Percentiles rank a stretch among this genome's conserved stretches.
phyloP scores from a whole-genome alignment of 2,113 vertebrate genomes.

The Myrmecophaga tridactyla region DNA sequence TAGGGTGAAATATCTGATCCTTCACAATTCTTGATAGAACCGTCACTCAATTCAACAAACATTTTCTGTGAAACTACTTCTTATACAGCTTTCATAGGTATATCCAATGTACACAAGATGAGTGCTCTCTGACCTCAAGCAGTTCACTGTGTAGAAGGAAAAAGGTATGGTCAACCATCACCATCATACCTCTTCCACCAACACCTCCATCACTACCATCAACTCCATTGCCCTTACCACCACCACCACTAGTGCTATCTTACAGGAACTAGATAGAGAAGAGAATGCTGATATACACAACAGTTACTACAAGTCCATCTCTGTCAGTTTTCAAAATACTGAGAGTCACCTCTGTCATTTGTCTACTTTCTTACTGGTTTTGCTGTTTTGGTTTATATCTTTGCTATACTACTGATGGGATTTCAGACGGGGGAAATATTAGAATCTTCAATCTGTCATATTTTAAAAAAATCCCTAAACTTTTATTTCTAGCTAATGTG shows the following conservation, averaged over 20 bases:
- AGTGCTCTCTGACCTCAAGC: background rate
- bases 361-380: background rate
- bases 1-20: background rate
- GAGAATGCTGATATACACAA: background rate
- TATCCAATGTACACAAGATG: background rate
- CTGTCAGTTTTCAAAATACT: background rate
- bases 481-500: background rate
- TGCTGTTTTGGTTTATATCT: background rate
- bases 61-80: background rate
- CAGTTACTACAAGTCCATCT: background rate
- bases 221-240: too few relatives aligned
- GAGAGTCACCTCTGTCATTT: background rate
- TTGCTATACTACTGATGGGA: background rate
- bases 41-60: background rate
- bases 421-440: background rate
- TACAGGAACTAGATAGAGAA: background rate
- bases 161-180: background rate
- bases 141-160: background rate
- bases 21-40: background rate
- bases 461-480: background rate
- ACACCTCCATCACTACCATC: background rate
- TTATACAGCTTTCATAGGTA: background rate
- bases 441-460: background rate
- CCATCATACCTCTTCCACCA: rapidly evolving
- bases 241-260: background rate